Evolutionary conservation across 2,797 vertebrate species (phyloP), one percentile per base, ranked within the genome.

Genomic region (Poecile montanus): DNA sequence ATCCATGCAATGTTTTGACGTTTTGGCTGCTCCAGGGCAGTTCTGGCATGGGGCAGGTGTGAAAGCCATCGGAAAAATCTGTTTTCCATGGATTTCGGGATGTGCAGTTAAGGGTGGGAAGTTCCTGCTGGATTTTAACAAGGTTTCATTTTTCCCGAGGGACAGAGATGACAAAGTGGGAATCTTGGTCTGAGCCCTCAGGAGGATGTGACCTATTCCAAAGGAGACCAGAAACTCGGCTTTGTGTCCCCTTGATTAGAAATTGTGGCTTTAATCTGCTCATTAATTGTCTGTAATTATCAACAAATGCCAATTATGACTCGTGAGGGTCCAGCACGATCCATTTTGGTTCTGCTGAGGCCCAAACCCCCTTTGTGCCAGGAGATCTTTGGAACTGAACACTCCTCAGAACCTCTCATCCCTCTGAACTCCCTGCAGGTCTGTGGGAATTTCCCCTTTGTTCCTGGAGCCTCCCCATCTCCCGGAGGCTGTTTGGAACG

Each of bases 141-240:
- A 3, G 16, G 57, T 63, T 74, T 60, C 13, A 1, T 18, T 14
- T 78, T 44, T 58, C 83, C 50, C 20, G 54, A 84, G 32, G 40
- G 36, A 15, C 3, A 0, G 9, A 13, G 27, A 9, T 2, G 2
- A 16, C 25, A 16, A 30, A 71, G 13, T 1, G 7, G 36, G 65
- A 30, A 45, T 61, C 9, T 27, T n/a, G 74, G 47, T 45, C 42
- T 16, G 12, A 51, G 10, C 40, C 51, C 51, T 73, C 56, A 47
- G 26, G 25, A 65, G 75, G 23, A 4, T 32, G 2, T 0, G 4
- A 6, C 5, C 2, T 15, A 0, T 58, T 79, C 30, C 25, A 16
- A 2, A 32, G 16, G 12, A 44, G 4, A 9, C 4, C 44, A 70
- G 13, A 8, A 61, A 4, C 5, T 42, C 15, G 40, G 0, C 0